Percentiles rank a stretch among this genome's conserved stretches.
Evolutionary conservation across 1,140 invertebrate genomes (phyloP).

Genomic region (Monomorium pharaonis): DNA sequence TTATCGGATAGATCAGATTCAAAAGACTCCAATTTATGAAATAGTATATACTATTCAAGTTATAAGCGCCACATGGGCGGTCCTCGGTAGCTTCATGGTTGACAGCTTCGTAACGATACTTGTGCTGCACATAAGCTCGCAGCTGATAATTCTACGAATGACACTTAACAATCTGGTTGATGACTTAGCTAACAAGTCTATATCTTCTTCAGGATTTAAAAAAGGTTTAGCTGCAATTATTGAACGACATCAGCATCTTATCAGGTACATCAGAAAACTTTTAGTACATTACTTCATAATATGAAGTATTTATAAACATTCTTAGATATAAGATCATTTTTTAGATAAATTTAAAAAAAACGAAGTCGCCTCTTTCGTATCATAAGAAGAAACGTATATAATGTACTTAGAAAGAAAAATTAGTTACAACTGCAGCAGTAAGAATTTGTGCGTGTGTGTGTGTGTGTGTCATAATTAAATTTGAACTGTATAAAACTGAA

Average conservation of each 20-base stretch:
- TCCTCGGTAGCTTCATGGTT: not conserved
- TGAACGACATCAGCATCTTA: constrained; percentile 67
- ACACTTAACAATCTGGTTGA: constrained; percentile 39
- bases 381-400: too few species aligned
- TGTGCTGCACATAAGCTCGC: constrained; percentile 67
- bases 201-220: constrained; percentile 12
- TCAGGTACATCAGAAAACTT: constrained; percentile 36
- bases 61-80: not conserved
- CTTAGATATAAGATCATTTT: not conserved
- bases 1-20: constrained; percentile 65
- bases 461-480: too few species aligned
- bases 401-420: too few species aligned
- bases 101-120: constrained; percentile 70
- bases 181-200: not conserved
- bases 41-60: constrained; percentile 82
- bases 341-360: not conserved
- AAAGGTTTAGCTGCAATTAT: constrained; percentile 54
- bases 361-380: too few species aligned
- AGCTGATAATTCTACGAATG: constrained; percentile 57
- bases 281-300: not conserved
- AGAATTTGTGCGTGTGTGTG: too few species aligned
- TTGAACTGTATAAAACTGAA: too few species aligned
- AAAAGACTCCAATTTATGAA: constrained; percentile 82
- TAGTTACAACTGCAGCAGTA: too few species aligned
- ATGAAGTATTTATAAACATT: not conserved